A percentile compares a stretch with the other conserved stretches of the same genome.
These are phyloP conservation scores for Daboia siamensis DNA, from an alignment of 2,113 vertebrate species.

Conservation along the genomic window DNA sequence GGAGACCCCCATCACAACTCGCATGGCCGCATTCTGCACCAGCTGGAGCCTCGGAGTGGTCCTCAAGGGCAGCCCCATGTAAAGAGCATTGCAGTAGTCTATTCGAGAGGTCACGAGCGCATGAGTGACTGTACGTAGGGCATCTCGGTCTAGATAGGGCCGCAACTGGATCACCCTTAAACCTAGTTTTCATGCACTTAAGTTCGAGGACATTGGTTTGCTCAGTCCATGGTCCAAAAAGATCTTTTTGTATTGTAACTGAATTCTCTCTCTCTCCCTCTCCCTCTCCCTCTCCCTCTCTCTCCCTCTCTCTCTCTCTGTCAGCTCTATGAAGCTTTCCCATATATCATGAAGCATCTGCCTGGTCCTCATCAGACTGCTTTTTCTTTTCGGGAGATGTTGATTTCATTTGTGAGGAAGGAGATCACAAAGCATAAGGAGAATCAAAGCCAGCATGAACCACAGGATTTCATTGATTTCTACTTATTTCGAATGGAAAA, in stretches of 20 bases:
- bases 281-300: neutral
- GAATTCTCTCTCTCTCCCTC: neutral
- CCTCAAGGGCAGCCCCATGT: no score
- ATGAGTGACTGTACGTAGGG: no score
- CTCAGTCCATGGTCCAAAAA: no score
- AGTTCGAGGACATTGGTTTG: neutral
- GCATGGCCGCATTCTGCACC: no score
- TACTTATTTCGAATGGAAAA: constrained; percentile 2
- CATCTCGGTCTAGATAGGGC: no score
- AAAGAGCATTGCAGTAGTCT: no score
- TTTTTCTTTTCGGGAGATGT: rapidly evolving
- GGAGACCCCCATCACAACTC: no score
- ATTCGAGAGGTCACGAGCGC: no score
- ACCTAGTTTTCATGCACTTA: no score
- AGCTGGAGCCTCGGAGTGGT: no score
- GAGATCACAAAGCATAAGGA: neutral
- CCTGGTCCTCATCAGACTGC: constrained; percentile 4
- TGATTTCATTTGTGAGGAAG: neutral
- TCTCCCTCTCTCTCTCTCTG: neutral
- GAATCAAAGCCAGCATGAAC: neutral
- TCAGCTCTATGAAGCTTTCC: constrained; percentile 11
- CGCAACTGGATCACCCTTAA: no score
- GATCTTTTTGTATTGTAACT: neutral
- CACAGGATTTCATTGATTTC: constrained; percentile 12
- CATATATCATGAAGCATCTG: constrained; percentile 2